phyloP scores from a whole-genome alignment of 2,113 vertebrate genomes.

The Spilogale gracilis region DNA sequence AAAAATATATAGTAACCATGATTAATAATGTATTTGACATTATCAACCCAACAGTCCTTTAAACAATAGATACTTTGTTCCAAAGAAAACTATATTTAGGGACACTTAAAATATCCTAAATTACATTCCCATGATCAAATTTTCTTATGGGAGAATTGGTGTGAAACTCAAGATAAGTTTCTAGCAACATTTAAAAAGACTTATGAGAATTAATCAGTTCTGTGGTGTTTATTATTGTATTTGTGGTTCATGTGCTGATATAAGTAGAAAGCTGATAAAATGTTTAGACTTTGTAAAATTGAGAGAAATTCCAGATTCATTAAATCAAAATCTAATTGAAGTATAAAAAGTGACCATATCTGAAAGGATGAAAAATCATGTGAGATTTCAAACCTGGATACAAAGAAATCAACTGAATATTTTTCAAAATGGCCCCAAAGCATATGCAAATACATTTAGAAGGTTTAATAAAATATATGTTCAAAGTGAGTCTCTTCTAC shows the following conservation, averaged over 20 bases:
- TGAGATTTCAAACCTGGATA: not conserved
- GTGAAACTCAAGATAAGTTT: not conserved
- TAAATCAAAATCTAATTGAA: not conserved
- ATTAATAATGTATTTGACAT: not conserved
- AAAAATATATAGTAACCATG: not conserved
- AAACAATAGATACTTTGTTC: not conserved
- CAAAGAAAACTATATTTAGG: not conserved
- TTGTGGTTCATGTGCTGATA: not conserved
- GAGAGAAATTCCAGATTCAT: not conserved
- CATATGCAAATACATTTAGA: not conserved
- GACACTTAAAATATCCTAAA: not conserved
- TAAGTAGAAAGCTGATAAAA: not conserved
- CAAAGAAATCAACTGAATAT: not conserved
- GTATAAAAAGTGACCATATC: not conserved
- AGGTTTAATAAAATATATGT: not conserved
- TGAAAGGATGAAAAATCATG: not conserved
- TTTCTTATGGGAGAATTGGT: not conserved
- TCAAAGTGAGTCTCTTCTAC: not conserved
- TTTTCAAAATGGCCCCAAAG: not conserved
- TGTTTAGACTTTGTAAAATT: not conserved
- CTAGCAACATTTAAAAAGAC: not conserved
- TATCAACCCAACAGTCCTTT: not conserved
- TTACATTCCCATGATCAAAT: not conserved
- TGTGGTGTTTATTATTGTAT: not conserved
- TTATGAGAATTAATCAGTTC: not conserved